These are phyloP conservation scores for Neotoxoptera formosana DNA, from an alignment of 1,140 invertebrate species.

Conservation along the genomic window DNA sequence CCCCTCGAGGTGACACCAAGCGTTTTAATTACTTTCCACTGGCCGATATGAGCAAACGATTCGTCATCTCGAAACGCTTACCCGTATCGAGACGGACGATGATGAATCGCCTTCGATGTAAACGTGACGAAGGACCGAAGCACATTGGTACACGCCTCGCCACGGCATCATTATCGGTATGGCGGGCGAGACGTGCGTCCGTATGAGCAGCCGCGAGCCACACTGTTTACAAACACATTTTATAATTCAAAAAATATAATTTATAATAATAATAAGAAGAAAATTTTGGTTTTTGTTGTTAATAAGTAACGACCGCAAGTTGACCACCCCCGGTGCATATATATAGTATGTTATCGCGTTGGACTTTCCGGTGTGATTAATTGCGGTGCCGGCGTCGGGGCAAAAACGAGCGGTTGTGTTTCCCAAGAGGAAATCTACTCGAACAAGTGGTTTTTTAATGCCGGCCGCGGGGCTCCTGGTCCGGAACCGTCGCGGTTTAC, in stretches of 20 bases:
- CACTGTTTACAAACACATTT: too few relatives aligned
- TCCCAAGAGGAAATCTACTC: neutral
- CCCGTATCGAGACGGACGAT: neutral
- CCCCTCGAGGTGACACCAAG: neutral
- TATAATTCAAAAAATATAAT: too few relatives aligned
- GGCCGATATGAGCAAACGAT: neutral
- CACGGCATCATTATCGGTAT: neutral
- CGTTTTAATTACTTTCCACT: neutral
- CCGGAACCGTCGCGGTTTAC: neutral
- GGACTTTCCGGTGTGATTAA: constrained; percentile 3
- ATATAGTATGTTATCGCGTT: neutral
- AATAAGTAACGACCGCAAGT: too few relatives aligned
- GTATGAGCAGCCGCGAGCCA: too few relatives aligned
- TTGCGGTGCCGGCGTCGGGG: neutral
- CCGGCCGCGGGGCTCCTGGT: too few relatives aligned
- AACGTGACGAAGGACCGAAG: neutral
- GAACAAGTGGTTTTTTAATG: constrained; percentile 24
- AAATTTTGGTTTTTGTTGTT: too few relatives aligned
- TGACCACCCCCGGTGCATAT: too few relatives aligned
- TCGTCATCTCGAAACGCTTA: neutral
- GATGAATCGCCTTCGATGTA: neutral
- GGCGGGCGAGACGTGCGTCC: neutral
- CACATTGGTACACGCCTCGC: neutral
- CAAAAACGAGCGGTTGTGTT: neutral
- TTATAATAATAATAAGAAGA: too few relatives aligned